Evolutionary conservation across 2,888 invertebrate genomes (phyloP).

Genomic region (Cryptus armator): DNA sequence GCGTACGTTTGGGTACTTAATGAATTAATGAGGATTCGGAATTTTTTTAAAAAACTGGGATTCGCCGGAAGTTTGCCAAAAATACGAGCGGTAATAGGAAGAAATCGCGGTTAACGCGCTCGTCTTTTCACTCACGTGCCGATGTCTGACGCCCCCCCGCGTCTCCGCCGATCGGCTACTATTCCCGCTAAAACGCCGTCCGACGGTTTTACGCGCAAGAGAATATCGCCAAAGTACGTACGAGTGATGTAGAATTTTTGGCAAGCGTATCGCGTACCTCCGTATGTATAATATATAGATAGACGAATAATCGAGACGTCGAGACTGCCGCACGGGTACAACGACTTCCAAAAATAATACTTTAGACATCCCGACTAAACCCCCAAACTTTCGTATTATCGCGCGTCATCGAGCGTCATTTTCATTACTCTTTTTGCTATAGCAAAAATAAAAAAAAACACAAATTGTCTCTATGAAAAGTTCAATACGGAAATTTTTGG

Average conservation of each 20-base stretch:
- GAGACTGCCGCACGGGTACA: slow-evolving; percentile 27
- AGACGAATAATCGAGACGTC: slow-evolving; percentile 13
- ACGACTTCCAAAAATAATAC: slow-evolving; percentile 18
- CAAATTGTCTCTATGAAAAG: too few species aligned
- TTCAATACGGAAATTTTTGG: too few species aligned
- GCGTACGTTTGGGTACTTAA: too few species aligned
- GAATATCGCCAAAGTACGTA: slow-evolving; percentile 8
- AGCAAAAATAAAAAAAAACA: background rate
- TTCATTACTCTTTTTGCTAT: background rate
- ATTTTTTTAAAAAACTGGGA: too few species aligned
- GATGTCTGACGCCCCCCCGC: too few species aligned
- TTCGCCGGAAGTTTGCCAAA: too few species aligned
- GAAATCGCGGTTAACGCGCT: too few species aligned
- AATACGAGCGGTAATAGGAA: too few species aligned
- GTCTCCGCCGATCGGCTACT: too few species aligned
- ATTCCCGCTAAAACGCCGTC: too few species aligned
- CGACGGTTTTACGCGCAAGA: slow-evolving; percentile 2
- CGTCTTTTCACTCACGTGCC: too few species aligned
- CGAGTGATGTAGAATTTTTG: slow-evolving; percentile 20
- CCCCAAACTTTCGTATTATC: background rate
- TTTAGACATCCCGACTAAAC: background rate
- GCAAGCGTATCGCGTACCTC: slow-evolving; percentile 37
- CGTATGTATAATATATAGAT: background rate
- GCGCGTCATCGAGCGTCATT: background rate
- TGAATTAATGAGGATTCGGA: too few species aligned